Evolutionary conservation across 1,140 invertebrate species (phyloP).

Genomic region (Tyrophagus putrescentiae): DNA sequence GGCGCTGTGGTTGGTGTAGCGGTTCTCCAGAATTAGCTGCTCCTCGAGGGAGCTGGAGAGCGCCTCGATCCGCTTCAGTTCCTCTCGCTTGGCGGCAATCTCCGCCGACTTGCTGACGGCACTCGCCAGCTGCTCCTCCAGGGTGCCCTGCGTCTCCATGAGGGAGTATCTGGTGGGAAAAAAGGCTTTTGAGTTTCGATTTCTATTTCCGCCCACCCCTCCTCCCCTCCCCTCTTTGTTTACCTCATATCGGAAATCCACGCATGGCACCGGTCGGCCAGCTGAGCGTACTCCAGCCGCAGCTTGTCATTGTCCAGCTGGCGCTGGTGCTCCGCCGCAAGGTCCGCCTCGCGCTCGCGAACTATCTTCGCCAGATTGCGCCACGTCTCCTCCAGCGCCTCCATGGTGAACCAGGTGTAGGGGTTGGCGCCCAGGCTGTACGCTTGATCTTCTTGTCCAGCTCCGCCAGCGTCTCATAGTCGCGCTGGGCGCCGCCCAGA

Average conservation of each 20-base stretch:
- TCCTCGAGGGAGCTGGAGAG: conserved; percentile 88
- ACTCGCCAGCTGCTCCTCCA: conserved; percentile 93
- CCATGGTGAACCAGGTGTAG: conserved; percentile 99
- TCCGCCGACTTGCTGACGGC: conserved; percentile 79
- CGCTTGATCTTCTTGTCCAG: conserved; percentile 90
- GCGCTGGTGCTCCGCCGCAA: conserved; percentile 83
- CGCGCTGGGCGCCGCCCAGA: conserved; percentile 81
- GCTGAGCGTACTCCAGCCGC: conserved; percentile 92
- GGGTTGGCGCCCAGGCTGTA: conserved; percentile 98
- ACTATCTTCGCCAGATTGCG: conserved; percentile 96
- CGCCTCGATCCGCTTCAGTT: conserved; percentile 93
- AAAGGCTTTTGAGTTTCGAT: too few relatives aligned
- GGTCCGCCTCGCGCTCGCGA: conserved; percentile 54
- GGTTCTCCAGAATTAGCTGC: conserved; percentile 92
- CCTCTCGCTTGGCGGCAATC: conserved; percentile 72
- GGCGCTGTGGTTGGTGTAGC: conserved; percentile 96
- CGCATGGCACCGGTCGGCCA: conserved; percentile 94
- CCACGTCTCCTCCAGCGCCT: conserved; percentile 97
- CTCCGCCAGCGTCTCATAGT: conserved; percentile 87
- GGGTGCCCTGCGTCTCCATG: conserved; percentile 95
- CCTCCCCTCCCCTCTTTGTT: too few relatives aligned
- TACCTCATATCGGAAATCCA: conserved; percentile 95
- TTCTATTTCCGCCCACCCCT: too few relatives aligned
- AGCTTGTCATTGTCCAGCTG: conserved; percentile 98
- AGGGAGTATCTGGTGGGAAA: conserved; percentile 62